Percentiles rank a stretch among this genome's conserved stretches.
These are phyloP conservation scores for Empidonax traillii DNA, from an alignment of 2,113 vertebrate species.

Conservation along the genomic window DNA sequence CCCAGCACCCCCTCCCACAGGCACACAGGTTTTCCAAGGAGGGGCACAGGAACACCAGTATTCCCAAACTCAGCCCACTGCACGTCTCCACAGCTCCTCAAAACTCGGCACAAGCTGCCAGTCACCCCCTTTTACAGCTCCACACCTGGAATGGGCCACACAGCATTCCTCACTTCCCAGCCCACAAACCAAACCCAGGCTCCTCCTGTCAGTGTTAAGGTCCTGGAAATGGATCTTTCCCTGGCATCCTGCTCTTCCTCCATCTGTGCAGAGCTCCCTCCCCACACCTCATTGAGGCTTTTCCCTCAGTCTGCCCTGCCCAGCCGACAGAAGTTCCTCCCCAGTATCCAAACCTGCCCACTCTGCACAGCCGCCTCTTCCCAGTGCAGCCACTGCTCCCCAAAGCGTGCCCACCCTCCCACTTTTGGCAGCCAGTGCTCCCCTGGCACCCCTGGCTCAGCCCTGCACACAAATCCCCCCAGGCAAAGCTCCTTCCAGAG, in stretches of 20 bases:
- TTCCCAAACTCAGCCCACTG: background rate
- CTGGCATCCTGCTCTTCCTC: background rate
- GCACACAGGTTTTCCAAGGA: fast-evolving
- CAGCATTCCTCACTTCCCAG: background rate
- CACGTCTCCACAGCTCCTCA: background rate
- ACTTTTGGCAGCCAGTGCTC: background rate
- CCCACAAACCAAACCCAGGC: background rate
- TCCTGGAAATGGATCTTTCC: background rate
- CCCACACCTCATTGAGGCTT: fast-evolving
- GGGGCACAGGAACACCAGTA: no score
- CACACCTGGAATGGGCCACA: fast-evolving
- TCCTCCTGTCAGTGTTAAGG: background rate
- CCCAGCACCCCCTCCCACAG: no score
- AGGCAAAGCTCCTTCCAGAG: background rate
- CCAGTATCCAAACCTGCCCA: background rate
- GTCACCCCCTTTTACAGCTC: background rate
- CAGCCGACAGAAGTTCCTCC: background rate
- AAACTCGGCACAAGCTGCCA: background rate
- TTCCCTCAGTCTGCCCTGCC: background rate
- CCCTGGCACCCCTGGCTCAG: background rate
- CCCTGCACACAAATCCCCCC: background rate
- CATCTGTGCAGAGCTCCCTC: background rate
- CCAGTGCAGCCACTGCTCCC: fast-evolving
- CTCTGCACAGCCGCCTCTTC: background rate
- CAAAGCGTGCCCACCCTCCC: background rate